Conservation (phyloP, 1,140 invertebrate species). For the Planococcus citri region DNA sequence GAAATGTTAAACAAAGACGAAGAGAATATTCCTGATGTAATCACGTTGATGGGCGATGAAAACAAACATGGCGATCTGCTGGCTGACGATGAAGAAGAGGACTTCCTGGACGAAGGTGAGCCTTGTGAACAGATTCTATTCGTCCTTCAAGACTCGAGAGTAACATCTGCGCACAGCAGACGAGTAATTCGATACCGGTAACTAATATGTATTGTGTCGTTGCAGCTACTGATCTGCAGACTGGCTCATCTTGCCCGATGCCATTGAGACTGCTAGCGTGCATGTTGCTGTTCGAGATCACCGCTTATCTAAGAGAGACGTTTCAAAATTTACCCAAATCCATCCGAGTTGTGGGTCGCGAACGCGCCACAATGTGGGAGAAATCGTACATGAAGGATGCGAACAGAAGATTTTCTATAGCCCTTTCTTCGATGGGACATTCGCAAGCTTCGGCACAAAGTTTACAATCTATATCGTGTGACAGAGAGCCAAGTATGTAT, state of each 20-base stretch:
- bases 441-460: slow-evolving; percentile 83
- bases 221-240: slow-evolving; percentile 69
- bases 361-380: slow-evolving; percentile 47
- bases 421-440: slow-evolving; percentile 79
- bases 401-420: slow-evolving; percentile 81
- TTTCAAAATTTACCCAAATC: slow-evolving; percentile 50
- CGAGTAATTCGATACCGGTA: too few species aligned
- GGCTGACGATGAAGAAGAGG: slow-evolving; percentile 90
- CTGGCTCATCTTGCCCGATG: slow-evolving; percentile 77
- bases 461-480: slow-evolving; percentile 74
- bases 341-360: slow-evolving; percentile 51
- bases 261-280: slow-evolving; percentile 86
- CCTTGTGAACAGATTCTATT: neutral
- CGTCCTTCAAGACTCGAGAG: too few species aligned
- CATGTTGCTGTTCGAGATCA: slow-evolving; percentile 88
- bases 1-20: slow-evolving; percentile 65
- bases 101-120: slow-evolving; percentile 91
- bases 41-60: slow-evolving; percentile 63
- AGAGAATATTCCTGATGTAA: slow-evolving; percentile 51
- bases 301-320: slow-evolving; percentile 90
- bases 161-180: too few species aligned
- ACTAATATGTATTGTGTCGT: neutral
- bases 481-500: slow-evolving; percentile 45
- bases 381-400: slow-evolving; percentile 40
- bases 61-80: slow-evolving; percentile 69